Conservation (phyloP, 2,888 invertebrate genomes). For the Calameuta filiformis region DNA sequence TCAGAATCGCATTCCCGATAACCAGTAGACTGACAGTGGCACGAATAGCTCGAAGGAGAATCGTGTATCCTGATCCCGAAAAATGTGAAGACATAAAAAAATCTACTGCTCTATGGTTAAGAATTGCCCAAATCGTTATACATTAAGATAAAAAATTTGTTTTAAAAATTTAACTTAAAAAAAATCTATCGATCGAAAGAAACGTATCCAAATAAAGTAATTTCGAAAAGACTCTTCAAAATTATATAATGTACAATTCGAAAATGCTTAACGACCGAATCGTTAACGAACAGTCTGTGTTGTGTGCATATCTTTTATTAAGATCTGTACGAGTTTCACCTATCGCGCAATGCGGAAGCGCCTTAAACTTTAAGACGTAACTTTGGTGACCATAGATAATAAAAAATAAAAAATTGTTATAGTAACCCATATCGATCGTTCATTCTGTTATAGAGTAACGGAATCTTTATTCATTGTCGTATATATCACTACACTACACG, state of each 20-base stretch:
- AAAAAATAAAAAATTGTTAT: neutral
- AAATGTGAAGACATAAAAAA: neutral
- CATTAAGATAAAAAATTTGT: neutral
- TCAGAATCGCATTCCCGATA: neutral
- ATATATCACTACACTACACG: neutral
- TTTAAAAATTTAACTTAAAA: neutral
- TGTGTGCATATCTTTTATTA: neutral
- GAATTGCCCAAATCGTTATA: neutral
- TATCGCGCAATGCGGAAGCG: neutral
- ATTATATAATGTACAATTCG: neutral
- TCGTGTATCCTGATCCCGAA: neutral
- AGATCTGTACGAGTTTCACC: neutral
- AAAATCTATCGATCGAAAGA: too few relatives aligned
- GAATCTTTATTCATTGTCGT: neutral
- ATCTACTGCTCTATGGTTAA: neutral
- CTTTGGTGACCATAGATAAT: neutral
- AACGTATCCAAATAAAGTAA: too few relatives aligned
- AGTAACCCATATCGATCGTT: neutral
- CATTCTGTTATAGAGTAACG: neutral
- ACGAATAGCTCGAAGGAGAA: neutral
- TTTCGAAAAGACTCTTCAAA: neutral
- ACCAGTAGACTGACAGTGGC: neutral
- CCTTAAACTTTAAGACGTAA: neutral
- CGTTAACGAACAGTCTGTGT: neutral
- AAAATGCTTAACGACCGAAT: slow-evolving; percentile 6